Conservation (phyloP, 2,888 invertebrate species). For the Ormia ochracea region DNA sequence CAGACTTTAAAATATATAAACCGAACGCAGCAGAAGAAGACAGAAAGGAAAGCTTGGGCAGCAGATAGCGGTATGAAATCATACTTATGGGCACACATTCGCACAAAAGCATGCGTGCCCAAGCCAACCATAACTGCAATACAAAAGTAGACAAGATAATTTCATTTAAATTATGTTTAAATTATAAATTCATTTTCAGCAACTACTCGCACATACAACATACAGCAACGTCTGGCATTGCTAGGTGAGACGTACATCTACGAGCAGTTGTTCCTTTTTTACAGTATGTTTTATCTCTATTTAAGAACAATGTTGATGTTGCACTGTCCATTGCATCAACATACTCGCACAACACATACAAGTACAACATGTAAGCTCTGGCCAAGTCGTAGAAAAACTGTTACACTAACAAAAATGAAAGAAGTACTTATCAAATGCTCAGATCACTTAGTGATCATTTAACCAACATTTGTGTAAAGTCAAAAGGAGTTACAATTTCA, state of each 20-base stretch:
- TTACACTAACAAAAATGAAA: slow-evolving; percentile 5
- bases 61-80: slow-evolving; percentile 50
- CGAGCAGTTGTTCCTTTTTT: background rate
- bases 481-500: slow-evolving; percentile 61
- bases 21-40: background rate
- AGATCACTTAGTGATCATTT: slow-evolving; percentile 63
- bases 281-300: slow-evolving; percentile 51
- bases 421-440: slow-evolving; percentile 61
- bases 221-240: background rate
- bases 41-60: background rate
- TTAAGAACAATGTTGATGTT: slow-evolving; percentile 51
- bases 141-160: slow-evolving; percentile 58
- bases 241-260: slow-evolving; percentile 9
- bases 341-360: background rate
- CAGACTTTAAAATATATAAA: slow-evolving; percentile 8
- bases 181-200: slow-evolving; percentile 61
- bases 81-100: slow-evolving; percentile 25
- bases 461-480: slow-evolving; percentile 62
- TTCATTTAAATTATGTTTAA: slow-evolving; percentile 62
- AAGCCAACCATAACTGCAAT: slow-evolving; percentile 35
- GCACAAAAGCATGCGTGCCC: background rate
- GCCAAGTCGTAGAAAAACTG: slow-evolving; percentile 12
- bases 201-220: background rate
- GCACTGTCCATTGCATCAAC: slow-evolving; percentile 5
- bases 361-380: background rate